phyloP scores from a whole-genome alignment of 2,888 invertebrate species.

The Xanthorhoe spadicearia region DNA sequence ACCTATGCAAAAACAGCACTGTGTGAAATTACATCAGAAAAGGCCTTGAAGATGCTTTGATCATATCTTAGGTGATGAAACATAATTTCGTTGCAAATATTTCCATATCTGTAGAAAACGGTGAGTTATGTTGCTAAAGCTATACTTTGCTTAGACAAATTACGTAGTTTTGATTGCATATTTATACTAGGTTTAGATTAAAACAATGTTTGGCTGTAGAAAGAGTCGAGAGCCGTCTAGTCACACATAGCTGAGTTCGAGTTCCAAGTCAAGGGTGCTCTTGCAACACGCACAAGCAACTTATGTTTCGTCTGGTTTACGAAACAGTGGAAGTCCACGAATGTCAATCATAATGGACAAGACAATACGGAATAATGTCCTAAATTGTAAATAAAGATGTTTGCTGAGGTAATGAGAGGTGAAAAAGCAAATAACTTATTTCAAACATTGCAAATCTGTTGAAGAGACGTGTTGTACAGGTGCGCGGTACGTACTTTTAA shows the following conservation, averaged over 20 bases:
- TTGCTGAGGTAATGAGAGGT: not conserved
- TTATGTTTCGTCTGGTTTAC: slow-evolving; percentile 38
- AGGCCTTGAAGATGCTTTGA: slow-evolving; percentile 47
- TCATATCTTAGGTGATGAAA: slow-evolving; percentile 37
- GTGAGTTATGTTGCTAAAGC: slow-evolving; percentile 4
- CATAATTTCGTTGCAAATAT: slow-evolving; percentile 18
- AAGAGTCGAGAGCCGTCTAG: not conserved
- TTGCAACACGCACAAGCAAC: slow-evolving; percentile 36
- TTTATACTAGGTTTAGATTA: not conserved
- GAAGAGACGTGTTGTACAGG: not conserved
- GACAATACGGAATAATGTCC: slow-evolving; percentile 19
- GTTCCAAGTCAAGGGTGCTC: slow-evolving; percentile 43
- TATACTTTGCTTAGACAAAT: slow-evolving; percentile 4
- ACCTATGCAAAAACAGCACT: slow-evolving; percentile 22
- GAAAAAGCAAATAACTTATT: not conserved
- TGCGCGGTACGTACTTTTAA: not conserved
- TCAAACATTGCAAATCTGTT: not conserved
- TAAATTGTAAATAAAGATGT: slow-evolving; percentile 7
- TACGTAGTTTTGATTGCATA: not conserved
- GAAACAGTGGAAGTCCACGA: slow-evolving; percentile 32
- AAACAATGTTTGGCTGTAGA: not conserved
- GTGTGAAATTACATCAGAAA: slow-evolving; percentile 33
- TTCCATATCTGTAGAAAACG: slow-evolving; percentile 21
- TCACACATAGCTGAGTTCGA: slow-evolving; percentile 31
- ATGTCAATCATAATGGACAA: slow-evolving; percentile 30